A percentile compares a stretch with the other conserved stretches of the same genome.
These are phyloP conservation scores for Eupithecia pulchellata DNA, from an alignment of 2,888 invertebrate genomes.

Conservation along the genomic window DNA sequence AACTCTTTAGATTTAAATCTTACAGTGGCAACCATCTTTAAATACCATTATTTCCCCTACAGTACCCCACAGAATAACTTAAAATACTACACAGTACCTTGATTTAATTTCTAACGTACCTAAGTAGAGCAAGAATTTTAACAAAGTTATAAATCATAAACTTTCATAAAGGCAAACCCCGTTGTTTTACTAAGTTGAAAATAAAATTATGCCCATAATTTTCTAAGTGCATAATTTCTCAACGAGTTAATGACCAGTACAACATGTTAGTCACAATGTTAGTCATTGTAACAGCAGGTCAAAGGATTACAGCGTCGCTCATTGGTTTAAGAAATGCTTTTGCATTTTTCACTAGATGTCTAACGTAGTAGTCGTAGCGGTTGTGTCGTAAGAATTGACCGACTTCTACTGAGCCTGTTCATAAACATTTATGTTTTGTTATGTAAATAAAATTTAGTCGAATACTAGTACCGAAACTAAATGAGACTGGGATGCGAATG, in stretches of 20 bases:
- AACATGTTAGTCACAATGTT: background rate
- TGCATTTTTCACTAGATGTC: no score
- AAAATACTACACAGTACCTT: no score
- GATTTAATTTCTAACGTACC: constrained; percentile 2
- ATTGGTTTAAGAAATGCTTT: no score
- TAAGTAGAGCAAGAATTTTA: constrained; percentile 5
- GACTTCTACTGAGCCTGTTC: no score
- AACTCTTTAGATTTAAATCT: no score
- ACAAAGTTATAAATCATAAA: constrained; percentile 19
- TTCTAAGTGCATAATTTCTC: background rate
- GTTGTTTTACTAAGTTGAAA: background rate
- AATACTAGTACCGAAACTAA: background rate
- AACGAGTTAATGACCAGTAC: background rate
- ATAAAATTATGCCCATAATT: constrained; percentile 11
- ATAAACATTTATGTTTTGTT: no score
- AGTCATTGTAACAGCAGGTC: background rate
- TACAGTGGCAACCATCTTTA: no score
- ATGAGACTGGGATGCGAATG: background rate
- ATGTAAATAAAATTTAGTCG: no score
- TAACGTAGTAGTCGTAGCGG: no score
- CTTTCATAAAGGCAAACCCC: background rate
- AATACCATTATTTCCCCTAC: background rate
- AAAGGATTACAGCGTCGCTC: background rate
- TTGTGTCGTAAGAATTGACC: no score
- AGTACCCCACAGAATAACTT: no score